A percentile compares a stretch with the other conserved stretches of the same genome.
phyloP scores from a whole-genome alignment of 23 tunicate genomes.

The Pegea sp. region DNA sequence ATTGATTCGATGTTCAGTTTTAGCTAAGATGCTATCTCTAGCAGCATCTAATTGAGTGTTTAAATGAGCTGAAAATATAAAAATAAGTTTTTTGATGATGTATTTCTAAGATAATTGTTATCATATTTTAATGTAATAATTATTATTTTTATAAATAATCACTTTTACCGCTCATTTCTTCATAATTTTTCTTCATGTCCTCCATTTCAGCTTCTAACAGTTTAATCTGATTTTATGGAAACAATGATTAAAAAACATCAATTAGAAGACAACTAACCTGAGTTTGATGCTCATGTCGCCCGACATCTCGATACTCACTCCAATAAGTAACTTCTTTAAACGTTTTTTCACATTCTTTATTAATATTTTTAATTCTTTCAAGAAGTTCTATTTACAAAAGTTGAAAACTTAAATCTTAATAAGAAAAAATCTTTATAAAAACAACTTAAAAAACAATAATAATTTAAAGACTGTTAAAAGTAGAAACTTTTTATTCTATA shows the following conservation, averaged over 20 bases:
- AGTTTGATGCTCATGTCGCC: slow-evolving; percentile 38
- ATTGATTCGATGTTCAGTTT: slow-evolving; percentile 59
- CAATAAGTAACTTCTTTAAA: slow-evolving; percentile 42
- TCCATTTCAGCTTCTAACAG: slow-evolving; percentile 40
- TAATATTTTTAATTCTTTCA: slow-evolving; percentile 13
- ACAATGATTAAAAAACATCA: background rate
- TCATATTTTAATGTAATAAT: background rate
- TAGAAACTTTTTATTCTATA: no score
- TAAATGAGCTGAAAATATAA: slow-evolving; percentile 27
- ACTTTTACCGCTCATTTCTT: slow-evolving; percentile 47
- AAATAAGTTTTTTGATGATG: background rate
- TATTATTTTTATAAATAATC: no score
- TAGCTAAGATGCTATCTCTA: slow-evolving; percentile 29
- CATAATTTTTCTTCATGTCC: slow-evolving; percentile 51
- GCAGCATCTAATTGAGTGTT: slow-evolving; percentile 63
- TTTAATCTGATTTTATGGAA: slow-evolving; percentile 17
- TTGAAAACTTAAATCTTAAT: no score
- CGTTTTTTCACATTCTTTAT: slow-evolving; percentile 19
- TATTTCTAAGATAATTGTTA: background rate
- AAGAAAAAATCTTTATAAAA: no score
- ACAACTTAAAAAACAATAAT: no score
- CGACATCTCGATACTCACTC: slow-evolving; percentile 42
- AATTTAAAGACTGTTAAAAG: no score
- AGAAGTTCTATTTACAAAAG: no score
- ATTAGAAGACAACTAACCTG: slow-evolving; percentile 21